Percentiles rank a stretch among this genome's conserved stretches.
Evolutionary conservation across 2,888 invertebrate species (phyloP).

Genomic region (Rhimphoctona megacephalus): DNA sequence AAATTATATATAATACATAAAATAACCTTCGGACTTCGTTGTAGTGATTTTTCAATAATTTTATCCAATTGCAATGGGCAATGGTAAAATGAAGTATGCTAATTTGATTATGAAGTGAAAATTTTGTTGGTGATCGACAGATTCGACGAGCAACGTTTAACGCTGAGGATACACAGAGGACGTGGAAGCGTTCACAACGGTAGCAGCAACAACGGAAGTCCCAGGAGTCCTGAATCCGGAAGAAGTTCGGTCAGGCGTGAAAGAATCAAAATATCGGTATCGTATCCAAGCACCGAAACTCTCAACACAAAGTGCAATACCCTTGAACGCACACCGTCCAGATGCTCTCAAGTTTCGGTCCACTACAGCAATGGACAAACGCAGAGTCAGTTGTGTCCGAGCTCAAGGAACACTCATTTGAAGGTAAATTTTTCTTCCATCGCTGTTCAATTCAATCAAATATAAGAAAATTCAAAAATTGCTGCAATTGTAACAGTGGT

Average conservation of each 20-base stretch:
- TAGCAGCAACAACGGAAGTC: conserved; percentile 81
- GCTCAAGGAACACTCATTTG: conserved; percentile 79
- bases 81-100: neutral
- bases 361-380: conserved; percentile 83
- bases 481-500: neutral
- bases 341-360: conserved; percentile 81
- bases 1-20: too few species aligned
- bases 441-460: neutral
- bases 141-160: conserved; percentile 95
- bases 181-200: conserved; percentile 87
- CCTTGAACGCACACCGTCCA: conserved; percentile 82
- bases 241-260: conserved; percentile 88
- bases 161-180: conserved; percentile 95
- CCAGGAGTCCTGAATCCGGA: conserved; percentile 79
- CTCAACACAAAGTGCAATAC: conserved; percentile 83
- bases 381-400: conserved; percentile 81
- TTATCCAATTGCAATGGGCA: too few species aligned
- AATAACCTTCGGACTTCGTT: neutral
- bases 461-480: neutral
- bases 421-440: conserved; percentile 75
- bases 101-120: neutral
- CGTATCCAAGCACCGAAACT: conserved; percentile 92
- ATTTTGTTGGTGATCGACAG: conserved; percentile 87
- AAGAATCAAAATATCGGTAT: conserved; percentile 94
- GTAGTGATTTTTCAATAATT: neutral